These are phyloP conservation scores for Hyperoplus immaculatus DNA, from an alignment of 2,797 vertebrate genomes.

Conservation along the genomic window DNA sequence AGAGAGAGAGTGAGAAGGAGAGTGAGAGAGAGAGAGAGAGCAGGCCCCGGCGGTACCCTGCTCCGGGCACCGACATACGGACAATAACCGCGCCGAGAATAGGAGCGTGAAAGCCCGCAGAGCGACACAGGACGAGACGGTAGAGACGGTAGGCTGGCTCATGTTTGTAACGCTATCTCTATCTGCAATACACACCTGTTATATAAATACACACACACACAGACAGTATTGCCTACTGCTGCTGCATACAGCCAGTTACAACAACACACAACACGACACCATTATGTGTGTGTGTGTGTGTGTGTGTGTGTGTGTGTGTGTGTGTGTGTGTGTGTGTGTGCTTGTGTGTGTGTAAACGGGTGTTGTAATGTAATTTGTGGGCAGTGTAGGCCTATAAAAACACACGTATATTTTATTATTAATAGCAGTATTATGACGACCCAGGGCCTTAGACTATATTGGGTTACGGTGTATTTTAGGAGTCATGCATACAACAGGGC, in stretches of 20 bases:
- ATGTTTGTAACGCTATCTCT: no score
- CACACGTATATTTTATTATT: neutral
- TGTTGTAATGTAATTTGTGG: neutral
- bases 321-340: no score
- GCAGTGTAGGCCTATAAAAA: neutral
- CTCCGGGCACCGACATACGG: slow-evolving; percentile 31
- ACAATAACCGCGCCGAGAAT: neutral
- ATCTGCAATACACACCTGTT: no score
- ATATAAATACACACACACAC: neutral
- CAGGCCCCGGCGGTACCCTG: slow-evolving; percentile 56
- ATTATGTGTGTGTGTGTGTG: neutral
- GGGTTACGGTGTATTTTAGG: no score
- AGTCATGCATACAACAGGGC: no score
- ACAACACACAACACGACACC: no score
- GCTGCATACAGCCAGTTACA: neutral
- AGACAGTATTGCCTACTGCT: neutral
- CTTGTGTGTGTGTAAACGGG: neutral
- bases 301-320: no score
- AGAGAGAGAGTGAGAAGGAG: slow-evolving; percentile 68
- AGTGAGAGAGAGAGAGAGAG: slow-evolving; percentile 45
- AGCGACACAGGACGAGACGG: neutral
- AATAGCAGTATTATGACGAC: neutral
- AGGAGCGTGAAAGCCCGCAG: slow-evolving; percentile 13
- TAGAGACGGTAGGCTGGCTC: no score
- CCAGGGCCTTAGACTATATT: neutral